Percentiles rank a stretch among this genome's conserved stretches.
These are phyloP conservation scores for Stylophora pistillata DNA, from an alignment of 64 coral and sea anemone species.

Conservation along the genomic window DNA sequence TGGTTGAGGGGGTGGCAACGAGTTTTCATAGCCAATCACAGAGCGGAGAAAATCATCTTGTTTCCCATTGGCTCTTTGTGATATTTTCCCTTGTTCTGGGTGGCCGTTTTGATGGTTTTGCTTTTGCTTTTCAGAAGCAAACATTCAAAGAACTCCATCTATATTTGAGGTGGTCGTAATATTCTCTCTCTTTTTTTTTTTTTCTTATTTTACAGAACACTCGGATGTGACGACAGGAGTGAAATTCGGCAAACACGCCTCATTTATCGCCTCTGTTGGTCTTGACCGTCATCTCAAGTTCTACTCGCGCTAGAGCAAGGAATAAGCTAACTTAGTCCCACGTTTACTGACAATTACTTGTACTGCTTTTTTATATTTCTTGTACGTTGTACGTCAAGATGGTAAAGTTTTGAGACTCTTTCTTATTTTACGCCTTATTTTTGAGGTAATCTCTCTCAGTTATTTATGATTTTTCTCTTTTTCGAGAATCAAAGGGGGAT, in stretches of 20 bases:
- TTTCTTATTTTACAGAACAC: slow-evolving; percentile 71
- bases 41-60: too few species aligned
- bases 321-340: neutral
- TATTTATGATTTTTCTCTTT: too few species aligned
- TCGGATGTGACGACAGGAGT: slow-evolving; percentile 85
- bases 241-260: slow-evolving; percentile 94
- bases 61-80: too few species aligned
- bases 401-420: too few species aligned
- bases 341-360: neutral
- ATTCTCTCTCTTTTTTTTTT: neutral
- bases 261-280: slow-evolving; percentile 78
- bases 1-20: too few species aligned
- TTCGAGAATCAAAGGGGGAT: too few species aligned
- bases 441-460: too few species aligned
- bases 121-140: neutral
- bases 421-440: too few species aligned
- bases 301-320: slow-evolving; percentile 52
- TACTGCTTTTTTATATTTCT: neutral
- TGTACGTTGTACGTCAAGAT: neutral
- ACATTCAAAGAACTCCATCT: too few species aligned
- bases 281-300: slow-evolving; percentile 99
- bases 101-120: neutral
- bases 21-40: too few species aligned
- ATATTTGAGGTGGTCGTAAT: neutral
- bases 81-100: too few species aligned